A percentile compares a stretch with the other conserved stretches of the same genome.
Conservation (phyloP, 2,797 vertebrate genomes). For the Pogonophryne albipinna region DNA sequence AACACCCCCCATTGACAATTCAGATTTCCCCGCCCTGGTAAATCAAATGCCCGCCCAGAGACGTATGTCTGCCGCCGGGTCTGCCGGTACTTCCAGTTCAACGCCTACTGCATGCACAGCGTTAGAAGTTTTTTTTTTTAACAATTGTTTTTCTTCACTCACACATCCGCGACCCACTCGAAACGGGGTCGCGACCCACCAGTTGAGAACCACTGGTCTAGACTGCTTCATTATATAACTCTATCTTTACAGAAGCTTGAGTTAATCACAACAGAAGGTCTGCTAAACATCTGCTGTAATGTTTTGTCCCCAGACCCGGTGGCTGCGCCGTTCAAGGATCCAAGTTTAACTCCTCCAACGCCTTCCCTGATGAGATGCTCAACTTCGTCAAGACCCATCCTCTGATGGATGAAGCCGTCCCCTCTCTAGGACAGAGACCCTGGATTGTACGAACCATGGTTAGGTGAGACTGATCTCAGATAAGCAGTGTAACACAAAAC, state of each 20-base stretch:
- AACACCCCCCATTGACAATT: no score
- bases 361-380: constrained; percentile 96
- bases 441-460: constrained; percentile 96
- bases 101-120: no score
- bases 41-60: no score
- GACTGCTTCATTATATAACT: constrained; percentile 42
- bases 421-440: constrained; percentile 90
- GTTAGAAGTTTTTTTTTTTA: no score
- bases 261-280: constrained; percentile 15
- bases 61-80: no score
- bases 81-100: no score
- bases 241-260: constrained; percentile 15
- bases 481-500: background rate
- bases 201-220: no score
- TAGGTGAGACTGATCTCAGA: constrained; percentile 82
- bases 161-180: no score
- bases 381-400: constrained; percentile 97
- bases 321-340: constrained; percentile 91
- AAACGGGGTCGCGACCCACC: no score
- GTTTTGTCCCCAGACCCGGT: constrained; percentile 87
- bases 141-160: no score
- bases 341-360: constrained; percentile 93
- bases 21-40: no score
- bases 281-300: constrained; percentile 22
- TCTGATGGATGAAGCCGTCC: constrained; percentile 94